Percentiles rank a stretch among this genome's conserved stretches.
These are phyloP conservation scores for Ariolimax columbianus DNA, from an alignment of 2,888 invertebrate genomes.

Conservation along the genomic window DNA sequence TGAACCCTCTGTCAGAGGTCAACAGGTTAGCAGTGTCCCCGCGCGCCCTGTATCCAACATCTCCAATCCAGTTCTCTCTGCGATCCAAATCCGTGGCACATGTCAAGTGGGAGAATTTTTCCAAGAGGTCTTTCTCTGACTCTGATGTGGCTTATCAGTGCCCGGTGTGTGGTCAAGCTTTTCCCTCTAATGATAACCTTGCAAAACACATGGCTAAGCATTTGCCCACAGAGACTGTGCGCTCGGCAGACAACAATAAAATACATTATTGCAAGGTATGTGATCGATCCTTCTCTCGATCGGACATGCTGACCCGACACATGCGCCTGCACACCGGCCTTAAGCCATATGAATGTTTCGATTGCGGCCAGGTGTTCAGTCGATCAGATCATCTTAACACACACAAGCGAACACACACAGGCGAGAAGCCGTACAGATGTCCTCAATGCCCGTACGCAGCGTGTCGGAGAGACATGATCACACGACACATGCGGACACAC, in stretches of 20 bases:
- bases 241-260: constrained; percentile 75
- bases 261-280: constrained; percentile 96
- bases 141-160: constrained; percentile 84
- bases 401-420: constrained; percentile 98
- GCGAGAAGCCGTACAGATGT: constrained; percentile 91
- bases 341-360: constrained; percentile 97
- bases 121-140: constrained; percentile 66
- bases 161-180: constrained; percentile 95
- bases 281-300: constrained; percentile 94
- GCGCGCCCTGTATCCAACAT: constrained; percentile 67
- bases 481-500: constrained; percentile 97
- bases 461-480: constrained; percentile 99
- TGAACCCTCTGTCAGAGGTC: constrained; percentile 67
- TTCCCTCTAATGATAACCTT: constrained; percentile 95
- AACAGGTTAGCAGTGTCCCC: constrained; percentile 72
- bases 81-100: constrained; percentile 52
- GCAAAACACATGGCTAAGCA: constrained; percentile 98
- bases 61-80: constrained; percentile 62
- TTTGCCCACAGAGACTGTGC: constrained; percentile 84
- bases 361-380: constrained; percentile 94
- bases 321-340: constrained; percentile 98
- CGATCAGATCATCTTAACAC: constrained; percentile 99
- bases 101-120: constrained; percentile 57
- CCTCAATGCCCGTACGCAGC: constrained; percentile 99
- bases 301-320: constrained; percentile 99